A percentile compares a stretch with the other conserved stretches of the same genome.
Evolutionary conservation across 1,140 invertebrate genomes (phyloP).

Genomic region (Aphelinus certus): DNA sequence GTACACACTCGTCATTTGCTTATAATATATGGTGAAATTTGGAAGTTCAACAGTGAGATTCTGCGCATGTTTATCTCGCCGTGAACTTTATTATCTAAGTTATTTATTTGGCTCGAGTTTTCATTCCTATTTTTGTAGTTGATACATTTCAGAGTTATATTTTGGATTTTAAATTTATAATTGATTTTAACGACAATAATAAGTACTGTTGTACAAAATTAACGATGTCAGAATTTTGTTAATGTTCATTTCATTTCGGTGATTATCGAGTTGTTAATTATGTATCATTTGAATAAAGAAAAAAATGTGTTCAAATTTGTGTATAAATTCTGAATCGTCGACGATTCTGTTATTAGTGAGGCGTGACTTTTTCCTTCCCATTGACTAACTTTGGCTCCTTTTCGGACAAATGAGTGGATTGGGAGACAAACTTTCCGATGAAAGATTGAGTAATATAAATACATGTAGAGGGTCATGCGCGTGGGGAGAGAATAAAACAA

Average conservation of each 20-base stretch:
- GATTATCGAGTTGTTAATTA: slow-evolving; percentile 29
- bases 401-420: slow-evolving; percentile 9
- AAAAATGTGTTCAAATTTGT: slow-evolving; percentile 38
- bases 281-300: slow-evolving; percentile 33
- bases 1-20: slow-evolving; percentile 30
- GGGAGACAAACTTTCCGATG: neutral
- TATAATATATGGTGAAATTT: slow-evolving; percentile 14
- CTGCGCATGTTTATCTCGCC: neutral
- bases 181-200: slow-evolving; percentile 36
- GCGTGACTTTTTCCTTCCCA: slow-evolving; percentile 15
- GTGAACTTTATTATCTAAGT: neutral
- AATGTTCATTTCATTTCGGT: slow-evolving; percentile 26
- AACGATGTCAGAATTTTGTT: slow-evolving; percentile 25
- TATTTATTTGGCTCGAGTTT: slow-evolving; percentile 22
- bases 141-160: neutral
- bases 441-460: slow-evolving; percentile 4
- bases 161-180: slow-evolving; percentile 28
- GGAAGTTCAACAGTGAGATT: slow-evolving; percentile 22
- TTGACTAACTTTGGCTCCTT: neutral
- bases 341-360: slow-evolving; percentile 11
- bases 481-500: slow-evolving; percentile 38
- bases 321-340: slow-evolving; percentile 26
- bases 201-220: slow-evolving; percentile 31
- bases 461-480: slow-evolving; percentile 28
- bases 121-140: neutral